phyloP scores from a whole-genome alignment of 2,113 vertebrate genomes.

The Megaceryle torquata region DNA sequence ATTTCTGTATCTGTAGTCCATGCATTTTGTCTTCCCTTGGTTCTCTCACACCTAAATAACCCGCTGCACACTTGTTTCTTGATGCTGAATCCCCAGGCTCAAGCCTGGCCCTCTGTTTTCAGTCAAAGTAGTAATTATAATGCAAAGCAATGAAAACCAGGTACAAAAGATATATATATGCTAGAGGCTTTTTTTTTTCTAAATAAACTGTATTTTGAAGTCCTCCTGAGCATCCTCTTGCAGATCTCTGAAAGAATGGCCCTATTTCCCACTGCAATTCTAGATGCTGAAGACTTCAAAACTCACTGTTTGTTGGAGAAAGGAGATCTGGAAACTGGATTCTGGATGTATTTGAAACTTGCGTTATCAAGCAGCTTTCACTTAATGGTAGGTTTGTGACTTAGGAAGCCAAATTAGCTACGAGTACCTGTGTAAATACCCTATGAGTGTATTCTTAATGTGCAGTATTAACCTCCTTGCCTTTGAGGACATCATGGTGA shows the following conservation, averaged over 20 bases:
- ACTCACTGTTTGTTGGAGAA: background rate
- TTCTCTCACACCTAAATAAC: background rate
- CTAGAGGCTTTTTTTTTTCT: background rate
- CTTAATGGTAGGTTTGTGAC: background rate
- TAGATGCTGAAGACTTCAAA: background rate
- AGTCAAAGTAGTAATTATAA: background rate
- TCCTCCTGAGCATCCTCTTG: background rate
- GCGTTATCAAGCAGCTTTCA: background rate
- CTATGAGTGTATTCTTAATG: fast-evolving
- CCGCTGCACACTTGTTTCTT: background rate
- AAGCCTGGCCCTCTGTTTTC: background rate
- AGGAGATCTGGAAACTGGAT: background rate
- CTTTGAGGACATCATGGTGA: fast-evolving
- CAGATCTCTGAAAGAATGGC: background rate
- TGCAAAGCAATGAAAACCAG: background rate
- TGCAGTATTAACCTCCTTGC: background rate
- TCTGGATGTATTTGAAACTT: background rate
- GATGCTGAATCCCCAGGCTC: background rate
- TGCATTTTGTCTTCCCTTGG: background rate
- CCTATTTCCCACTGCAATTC: background rate
- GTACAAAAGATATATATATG: fast-evolving
- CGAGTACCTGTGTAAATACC: background rate
- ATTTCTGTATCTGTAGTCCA: background rate
- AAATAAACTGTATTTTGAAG: background rate
- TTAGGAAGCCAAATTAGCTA: background rate